Evolutionary conservation across 2,888 invertebrate species (phyloP).

Genomic region (Azorinus chamasolen): DNA sequence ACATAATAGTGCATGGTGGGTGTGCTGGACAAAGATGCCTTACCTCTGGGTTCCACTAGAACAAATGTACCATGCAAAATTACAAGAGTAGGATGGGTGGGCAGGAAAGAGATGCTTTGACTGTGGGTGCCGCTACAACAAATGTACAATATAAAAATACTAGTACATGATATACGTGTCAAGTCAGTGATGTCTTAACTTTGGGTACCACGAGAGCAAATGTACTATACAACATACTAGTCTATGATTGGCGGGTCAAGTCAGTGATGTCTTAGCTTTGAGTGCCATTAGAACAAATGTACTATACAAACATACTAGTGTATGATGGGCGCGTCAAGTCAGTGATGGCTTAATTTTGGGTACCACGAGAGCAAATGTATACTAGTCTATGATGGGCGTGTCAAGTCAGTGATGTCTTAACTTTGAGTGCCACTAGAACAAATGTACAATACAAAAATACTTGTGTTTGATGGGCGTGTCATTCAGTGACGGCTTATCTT

Average conservation of each 20-base stretch:
- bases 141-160: not conserved
- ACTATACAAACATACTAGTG: too few relatives aligned
- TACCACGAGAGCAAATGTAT: too few relatives aligned
- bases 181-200: conserved; percentile 99
- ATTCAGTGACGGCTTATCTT: conserved; percentile 99
- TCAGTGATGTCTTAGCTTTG: too few relatives aligned
- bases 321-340: too few relatives aligned
- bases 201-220: conserved; percentile 95
- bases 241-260: too few relatives aligned
- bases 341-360: too few relatives aligned
- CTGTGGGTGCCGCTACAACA: conserved; percentile 97
- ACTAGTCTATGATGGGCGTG: conserved; percentile 99
- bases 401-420: conserved; percentile 99
- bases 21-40: conserved; percentile 99
- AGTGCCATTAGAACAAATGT: too few relatives aligned
- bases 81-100: too few relatives aligned
- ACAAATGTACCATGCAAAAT: not conserved
- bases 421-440: conserved; percentile 97
- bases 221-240: not conserved
- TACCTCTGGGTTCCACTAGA: conserved; percentile 99
- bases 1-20: too few relatives aligned
- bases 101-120: conserved; percentile 99
- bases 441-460: not conserved
- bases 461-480: too few relatives aligned
- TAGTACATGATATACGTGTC: too few relatives aligned